Conservation (phyloP, 2,888 invertebrate genomes). For the Cataglyphis livida region DNA sequence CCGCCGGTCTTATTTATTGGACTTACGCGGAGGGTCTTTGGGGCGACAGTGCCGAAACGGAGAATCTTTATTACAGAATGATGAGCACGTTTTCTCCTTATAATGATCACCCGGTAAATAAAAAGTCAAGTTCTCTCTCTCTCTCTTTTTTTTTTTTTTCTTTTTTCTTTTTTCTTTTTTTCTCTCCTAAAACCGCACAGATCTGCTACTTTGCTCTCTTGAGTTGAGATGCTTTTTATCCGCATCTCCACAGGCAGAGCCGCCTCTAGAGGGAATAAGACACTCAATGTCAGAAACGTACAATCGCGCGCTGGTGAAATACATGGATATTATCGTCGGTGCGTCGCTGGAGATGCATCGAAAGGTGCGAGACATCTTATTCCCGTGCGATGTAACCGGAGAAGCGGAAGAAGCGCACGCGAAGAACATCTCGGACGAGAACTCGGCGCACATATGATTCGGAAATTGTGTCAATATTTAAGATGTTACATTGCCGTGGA, state of each 20-base stretch:
- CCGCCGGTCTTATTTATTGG: conserved; percentile 84
- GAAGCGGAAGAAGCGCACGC: background rate
- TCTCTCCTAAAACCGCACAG: background rate
- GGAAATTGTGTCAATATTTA: conserved; percentile 31
- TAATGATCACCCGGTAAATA: conserved; percentile 43
- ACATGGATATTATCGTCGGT: conserved; percentile 69
- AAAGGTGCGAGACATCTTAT: conserved; percentile 63
- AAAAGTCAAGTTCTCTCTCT: background rate
- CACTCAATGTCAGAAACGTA: conserved; percentile 71
- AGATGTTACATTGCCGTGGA: background rate
- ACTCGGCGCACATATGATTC: background rate
- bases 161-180: no score
- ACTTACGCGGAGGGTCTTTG: conserved; percentile 85
- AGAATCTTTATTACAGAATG: conserved; percentile 82
- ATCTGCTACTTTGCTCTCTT: background rate
- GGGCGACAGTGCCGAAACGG: conserved; percentile 84
- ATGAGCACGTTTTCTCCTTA: conserved; percentile 64
- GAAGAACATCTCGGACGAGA: background rate
- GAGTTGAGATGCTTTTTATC: background rate
- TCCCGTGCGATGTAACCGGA: conserved; percentile 50
- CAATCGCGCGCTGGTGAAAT: conserved; percentile 72
- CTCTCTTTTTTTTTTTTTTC: no score
- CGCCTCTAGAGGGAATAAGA: conserved; percentile 73
- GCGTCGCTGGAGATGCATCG: conserved; percentile 65
- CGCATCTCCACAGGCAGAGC: conserved; percentile 63